A percentile compares a stretch with the other conserved stretches of the same genome.
Conservation (phyloP, 2,797 vertebrate genomes). For the Sylvia borin region DNA sequence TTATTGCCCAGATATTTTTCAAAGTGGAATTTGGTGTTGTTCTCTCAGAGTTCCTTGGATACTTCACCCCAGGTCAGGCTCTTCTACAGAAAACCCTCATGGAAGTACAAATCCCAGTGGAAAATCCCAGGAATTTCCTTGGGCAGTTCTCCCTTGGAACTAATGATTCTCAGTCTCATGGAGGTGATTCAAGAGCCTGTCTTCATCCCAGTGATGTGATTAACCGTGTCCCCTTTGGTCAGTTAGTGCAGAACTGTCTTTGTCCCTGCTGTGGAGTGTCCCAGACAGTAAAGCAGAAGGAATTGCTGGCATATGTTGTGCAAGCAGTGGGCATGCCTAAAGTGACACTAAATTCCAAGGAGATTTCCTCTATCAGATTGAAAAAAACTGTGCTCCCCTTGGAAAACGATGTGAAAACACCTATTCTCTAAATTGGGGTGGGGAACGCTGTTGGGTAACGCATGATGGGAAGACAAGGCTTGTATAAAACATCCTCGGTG, state of each 20-base stretch:
- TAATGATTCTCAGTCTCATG: neutral
- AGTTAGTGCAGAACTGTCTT: neutral
- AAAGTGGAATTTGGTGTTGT: neutral
- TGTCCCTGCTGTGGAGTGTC: neutral
- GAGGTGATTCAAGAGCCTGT: neutral
- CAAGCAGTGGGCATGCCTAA: neutral
- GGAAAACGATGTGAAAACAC: neutral
- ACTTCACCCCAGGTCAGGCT: neutral
- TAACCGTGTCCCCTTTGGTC: neutral
- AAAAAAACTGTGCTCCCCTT: neutral
- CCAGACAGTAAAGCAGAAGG: neutral
- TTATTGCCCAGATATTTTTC: neutral
- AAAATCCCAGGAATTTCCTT: constrained; percentile 39
- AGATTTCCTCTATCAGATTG: neutral
- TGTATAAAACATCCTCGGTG: neutral
- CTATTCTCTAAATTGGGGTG: neutral
- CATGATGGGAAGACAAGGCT: neutral
- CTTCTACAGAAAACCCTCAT: constrained; percentile 11
- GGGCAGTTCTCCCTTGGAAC: neutral
- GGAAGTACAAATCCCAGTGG: constrained; percentile 34
- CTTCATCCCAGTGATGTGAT: neutral
- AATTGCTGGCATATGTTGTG: neutral
- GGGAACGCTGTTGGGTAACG: neutral
- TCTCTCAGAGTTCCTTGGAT: neutral
- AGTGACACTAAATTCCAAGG: neutral